phyloP scores from a whole-genome alignment of 2,113 vertebrate genomes.

The Apodemus sylvaticus region DNA sequence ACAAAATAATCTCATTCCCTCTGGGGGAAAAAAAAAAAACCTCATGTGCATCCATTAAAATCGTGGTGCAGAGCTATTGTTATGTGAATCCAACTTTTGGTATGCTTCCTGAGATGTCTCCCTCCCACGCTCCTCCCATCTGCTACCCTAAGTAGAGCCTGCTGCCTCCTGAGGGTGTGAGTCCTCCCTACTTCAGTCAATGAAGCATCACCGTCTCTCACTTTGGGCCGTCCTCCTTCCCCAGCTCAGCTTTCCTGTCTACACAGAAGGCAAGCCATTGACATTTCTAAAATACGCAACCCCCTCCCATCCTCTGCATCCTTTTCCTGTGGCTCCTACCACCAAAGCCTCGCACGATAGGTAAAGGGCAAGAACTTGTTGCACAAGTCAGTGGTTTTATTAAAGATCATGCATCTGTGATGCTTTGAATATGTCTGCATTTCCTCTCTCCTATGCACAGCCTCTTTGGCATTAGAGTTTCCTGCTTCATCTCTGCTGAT shows the following conservation, averaged over 20 bases:
- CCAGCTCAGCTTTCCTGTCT: background rate
- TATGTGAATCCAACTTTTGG: background rate
- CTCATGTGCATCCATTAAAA: background rate
- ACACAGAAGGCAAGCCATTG: background rate
- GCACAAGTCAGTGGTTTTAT: background rate
- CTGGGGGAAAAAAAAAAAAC: background rate
- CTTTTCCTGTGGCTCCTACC: background rate
- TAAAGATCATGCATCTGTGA: background rate
- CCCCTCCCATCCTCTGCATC: background rate
- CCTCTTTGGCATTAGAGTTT: background rate
- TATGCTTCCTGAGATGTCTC: background rate
- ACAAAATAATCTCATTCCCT: background rate
- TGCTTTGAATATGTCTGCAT: background rate
- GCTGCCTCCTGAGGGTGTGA: background rate
- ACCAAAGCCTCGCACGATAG: background rate
- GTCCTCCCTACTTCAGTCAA: background rate
- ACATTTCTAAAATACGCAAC: background rate
- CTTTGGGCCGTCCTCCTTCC: background rate
- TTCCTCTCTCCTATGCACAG: background rate
- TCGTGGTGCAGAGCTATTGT: constrained; percentile 1
- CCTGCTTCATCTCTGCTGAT: background rate
- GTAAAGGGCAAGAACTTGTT: background rate
- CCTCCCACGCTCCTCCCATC: background rate
- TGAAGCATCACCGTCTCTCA: background rate
- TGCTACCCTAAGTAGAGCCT: background rate